These are phyloP conservation scores for Eulemur coronatus DNA, from an alignment of 2,797 vertebrate genomes.

Conservation along the genomic window DNA sequence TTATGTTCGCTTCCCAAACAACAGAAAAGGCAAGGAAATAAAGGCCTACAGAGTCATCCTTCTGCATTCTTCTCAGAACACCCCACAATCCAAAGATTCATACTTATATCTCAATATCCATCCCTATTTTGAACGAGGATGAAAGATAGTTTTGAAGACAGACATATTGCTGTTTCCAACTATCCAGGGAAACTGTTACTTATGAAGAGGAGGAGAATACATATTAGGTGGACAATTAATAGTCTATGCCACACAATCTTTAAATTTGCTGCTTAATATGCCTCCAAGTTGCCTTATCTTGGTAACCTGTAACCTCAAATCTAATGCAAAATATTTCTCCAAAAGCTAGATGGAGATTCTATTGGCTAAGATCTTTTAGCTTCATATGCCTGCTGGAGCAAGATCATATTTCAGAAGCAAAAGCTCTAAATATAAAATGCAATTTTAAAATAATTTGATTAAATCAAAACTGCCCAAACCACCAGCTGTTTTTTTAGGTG, in stretches of 20 bases:
- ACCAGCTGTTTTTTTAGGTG: conserved; percentile 12
- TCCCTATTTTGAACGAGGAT: not conserved
- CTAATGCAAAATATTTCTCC: not conserved
- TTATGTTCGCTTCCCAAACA: not conserved
- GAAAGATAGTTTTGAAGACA: not conserved
- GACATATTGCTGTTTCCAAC: not conserved
- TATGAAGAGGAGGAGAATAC: not conserved
- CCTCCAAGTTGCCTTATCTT: not conserved
- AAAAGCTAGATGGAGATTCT: not conserved
- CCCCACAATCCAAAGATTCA: not conserved
- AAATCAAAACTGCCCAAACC: not conserved
- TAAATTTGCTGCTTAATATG: not conserved
- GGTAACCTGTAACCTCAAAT: not conserved
- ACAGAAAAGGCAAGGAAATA: not conserved
- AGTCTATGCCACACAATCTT: not conserved
- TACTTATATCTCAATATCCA: not conserved
- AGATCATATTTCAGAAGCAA: not conserved
- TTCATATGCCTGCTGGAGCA: not conserved
- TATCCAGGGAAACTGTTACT: not conserved
- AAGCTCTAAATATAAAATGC: not conserved
- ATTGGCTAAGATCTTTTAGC: not conserved
- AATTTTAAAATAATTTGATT: conserved; percentile 48
- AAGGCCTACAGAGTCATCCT: not conserved
- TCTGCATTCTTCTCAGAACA: not conserved
- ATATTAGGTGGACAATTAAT: not conserved